A percentile compares a stretch with the other conserved stretches of the same genome.
These are phyloP conservation scores for Sitta europaea DNA, from an alignment of 2,113 vertebrate species.

Conservation along the genomic window DNA sequence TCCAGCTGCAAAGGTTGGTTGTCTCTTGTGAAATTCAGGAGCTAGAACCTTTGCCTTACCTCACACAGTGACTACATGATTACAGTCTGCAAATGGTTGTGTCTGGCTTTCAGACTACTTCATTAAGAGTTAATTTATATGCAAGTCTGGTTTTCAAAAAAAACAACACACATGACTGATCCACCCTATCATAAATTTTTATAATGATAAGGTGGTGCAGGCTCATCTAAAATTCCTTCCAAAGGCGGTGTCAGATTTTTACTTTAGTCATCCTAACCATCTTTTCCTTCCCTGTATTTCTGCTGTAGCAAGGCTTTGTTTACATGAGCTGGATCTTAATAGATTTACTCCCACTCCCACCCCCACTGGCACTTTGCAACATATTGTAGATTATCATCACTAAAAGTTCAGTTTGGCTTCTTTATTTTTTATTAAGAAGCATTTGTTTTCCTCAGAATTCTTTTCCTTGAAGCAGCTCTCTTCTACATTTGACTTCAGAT, in stretches of 20 bases:
- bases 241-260: slow-evolving; percentile 25
- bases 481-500: neutral
- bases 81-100: slow-evolving; percentile 49
- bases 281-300: slow-evolving; percentile 46
- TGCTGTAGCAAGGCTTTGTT: slow-evolving; percentile 1
- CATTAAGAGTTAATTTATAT: slow-evolving; percentile 60
- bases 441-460: neutral
- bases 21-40: slow-evolving; percentile 36
- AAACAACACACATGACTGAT: slow-evolving; percentile 45
- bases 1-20: neutral
- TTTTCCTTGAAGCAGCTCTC: neutral
- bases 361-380: neutral
- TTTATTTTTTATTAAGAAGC: neutral
- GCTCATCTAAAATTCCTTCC: slow-evolving; percentile 43
- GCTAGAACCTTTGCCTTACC: slow-evolving; percentile 29
- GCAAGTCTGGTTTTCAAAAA: slow-evolving; percentile 44
- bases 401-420: neutral
- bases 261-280: slow-evolving; percentile 41
- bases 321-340: slow-evolving; percentile 16
- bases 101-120: slow-evolving; percentile 59
- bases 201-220: slow-evolving; percentile 43
- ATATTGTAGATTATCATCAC: slow-evolving; percentile 1
- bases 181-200: slow-evolving; percentile 64
- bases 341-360: slow-evolving; percentile 5
- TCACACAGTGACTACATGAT: neutral